Evolutionary conservation across 2,113 vertebrate genomes (phyloP).

Genomic region (Saccopteryx bilineata): DNA sequence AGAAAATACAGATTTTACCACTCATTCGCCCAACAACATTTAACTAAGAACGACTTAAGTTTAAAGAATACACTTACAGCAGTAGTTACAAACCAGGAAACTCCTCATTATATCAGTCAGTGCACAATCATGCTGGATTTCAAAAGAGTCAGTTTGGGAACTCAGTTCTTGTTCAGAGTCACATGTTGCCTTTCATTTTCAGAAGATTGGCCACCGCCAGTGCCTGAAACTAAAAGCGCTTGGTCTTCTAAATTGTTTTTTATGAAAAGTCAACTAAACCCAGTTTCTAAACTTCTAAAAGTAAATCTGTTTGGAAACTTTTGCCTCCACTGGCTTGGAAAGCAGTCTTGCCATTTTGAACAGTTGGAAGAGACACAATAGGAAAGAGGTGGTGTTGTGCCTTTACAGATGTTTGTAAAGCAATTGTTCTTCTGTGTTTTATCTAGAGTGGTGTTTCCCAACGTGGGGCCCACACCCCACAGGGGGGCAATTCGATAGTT

Average conservation of each 20-base stretch:
- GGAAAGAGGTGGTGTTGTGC: not conserved
- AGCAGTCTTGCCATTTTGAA: constrained; percentile 9
- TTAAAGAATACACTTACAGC: not conserved
- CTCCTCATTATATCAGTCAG: constrained; percentile 2
- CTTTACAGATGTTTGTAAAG: not conserved
- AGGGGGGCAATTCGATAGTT: too few relatives aligned
- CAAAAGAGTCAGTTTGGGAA: not conserved
- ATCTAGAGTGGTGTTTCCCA: too few relatives aligned
- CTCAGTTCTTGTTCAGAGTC: constrained; percentile 43
- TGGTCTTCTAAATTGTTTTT: constrained; percentile 91
- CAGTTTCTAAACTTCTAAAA: not conserved
- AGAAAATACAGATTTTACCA: too few relatives aligned
- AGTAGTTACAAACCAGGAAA: not conserved
- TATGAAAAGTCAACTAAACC: constrained; percentile 39
- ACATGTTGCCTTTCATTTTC: constrained; percentile 49
- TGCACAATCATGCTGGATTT: constrained; percentile 31
- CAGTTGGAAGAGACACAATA: not conserved
- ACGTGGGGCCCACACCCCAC: too few relatives aligned
- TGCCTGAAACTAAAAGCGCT: not conserved
- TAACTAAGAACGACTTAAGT: constrained; percentile 45
- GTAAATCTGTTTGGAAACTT: constrained; percentile 52
- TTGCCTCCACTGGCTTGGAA: not conserved
- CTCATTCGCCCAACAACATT: not conserved
- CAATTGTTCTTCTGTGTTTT: not conserved
- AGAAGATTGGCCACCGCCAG: constrained; percentile 43